phyloP scores from a whole-genome alignment of 2,113 vertebrate species.

The Delphinus delphis region DNA sequence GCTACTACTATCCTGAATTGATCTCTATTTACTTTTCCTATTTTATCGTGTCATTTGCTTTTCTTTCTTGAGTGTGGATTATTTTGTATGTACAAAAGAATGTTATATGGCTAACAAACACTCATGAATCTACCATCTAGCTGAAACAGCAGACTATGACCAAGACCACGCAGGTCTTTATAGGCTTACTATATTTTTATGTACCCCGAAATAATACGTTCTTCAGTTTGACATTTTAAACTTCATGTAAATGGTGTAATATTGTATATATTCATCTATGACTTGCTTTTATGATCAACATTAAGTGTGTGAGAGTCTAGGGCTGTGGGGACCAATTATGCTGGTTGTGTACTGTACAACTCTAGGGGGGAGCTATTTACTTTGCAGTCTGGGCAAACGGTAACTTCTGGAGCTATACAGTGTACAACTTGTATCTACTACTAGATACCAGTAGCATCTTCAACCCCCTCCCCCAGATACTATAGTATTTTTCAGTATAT shows the following conservation, averaged over 20 bases:
- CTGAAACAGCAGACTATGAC: background rate
- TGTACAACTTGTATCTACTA: background rate
- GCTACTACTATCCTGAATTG: background rate
- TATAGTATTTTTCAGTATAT: background rate
- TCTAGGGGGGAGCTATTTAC: background rate
- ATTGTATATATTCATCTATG: background rate
- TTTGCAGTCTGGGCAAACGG: background rate
- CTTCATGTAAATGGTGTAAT: background rate
- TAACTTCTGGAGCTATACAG: background rate
- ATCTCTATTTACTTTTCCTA: background rate
- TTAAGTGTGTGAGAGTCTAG: background rate
- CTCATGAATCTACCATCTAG: background rate
- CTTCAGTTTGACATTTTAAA: slow-evolving; percentile 25
- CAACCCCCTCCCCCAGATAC: background rate
- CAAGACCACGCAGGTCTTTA: background rate
- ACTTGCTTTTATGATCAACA: background rate
- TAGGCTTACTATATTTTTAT: background rate
- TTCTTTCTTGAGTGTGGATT: background rate
- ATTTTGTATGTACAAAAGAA: background rate
- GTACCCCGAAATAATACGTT: background rate
- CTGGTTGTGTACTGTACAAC: background rate
- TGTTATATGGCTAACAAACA: background rate
- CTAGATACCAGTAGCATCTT: background rate
- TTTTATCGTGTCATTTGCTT: background rate
- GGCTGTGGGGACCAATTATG: background rate